Base-by-base conservation (phyloP, 1,140 invertebrate genomes). In the Drosophila watanabei region DNA sequence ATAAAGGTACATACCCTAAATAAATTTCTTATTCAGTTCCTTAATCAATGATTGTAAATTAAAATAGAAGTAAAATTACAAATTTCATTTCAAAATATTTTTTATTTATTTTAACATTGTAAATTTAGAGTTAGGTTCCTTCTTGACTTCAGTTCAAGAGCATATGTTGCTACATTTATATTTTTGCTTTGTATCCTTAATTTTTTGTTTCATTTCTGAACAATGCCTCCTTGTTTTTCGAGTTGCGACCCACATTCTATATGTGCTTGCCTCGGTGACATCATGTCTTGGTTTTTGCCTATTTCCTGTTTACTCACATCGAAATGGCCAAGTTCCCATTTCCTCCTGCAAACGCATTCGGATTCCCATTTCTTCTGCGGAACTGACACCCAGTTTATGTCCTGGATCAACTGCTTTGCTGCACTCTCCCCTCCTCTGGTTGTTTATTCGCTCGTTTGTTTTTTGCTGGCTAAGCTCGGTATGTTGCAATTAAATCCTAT, bases 401-500 rank as follows among this genome's bases (percentile, higher is more conserved):
- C 54, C 45, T 59, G 56, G 56, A 75, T 73, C 69, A 73, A 75
- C 56, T 75, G 68, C 49, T 51, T 43, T 60, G 28, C 37, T 16
- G 70, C 45, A 1, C 13, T 24, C 48, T n/a, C 48, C 24, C 32
- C 59, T 45, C 24, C 46, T 37, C 59, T 48, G 71, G 35, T 75
- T 49, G 70, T 73, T 76, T 76, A 56, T 76, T 77, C 24, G 45
- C 75, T 78, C 72, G 46, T 66, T 78, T 78, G 75, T 61, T 78
- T 70, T 69, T 35, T 24, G 33, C 43, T 39, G n/a, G 32, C 35
- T 49, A 68, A 46, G 30, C 70, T 32, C 37, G 71, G 60, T 64
- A 75, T 76, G 49, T 63, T 78, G 75, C 64, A 78, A 78, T 79
- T 78, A 69, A 62, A 78, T 70, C 52, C 57, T 39, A 60, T 78